phyloP scores from a whole-genome alignment of 2,888 invertebrate species.

The Ochlodes sylvanus region DNA sequence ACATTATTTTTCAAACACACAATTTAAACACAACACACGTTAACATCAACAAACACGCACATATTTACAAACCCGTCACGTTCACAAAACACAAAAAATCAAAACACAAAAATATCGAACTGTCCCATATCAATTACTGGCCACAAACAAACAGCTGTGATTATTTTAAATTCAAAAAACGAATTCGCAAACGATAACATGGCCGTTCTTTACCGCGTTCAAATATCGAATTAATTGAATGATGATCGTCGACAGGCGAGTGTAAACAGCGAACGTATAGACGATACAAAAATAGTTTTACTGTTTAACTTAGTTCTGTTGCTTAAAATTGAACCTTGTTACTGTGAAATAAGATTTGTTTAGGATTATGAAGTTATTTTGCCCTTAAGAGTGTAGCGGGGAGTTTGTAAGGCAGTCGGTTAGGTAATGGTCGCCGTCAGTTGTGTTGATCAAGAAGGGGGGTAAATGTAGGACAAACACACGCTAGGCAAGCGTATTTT shows the following conservation, averaged over 20 bases:
- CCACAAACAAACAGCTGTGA: conserved; percentile 13
- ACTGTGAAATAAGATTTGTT: conserved; percentile 48
- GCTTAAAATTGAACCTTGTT: conserved; percentile 59
- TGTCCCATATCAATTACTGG: conserved; percentile 14
- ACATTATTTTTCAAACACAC: conserved; percentile 57
- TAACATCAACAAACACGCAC: conserved; percentile 21
- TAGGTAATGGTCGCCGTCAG: conserved; percentile 78
- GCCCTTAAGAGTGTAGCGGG: conserved; percentile 53
- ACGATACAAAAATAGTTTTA: conserved; percentile 62
- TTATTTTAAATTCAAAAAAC: conserved; percentile 47
- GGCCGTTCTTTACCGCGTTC: conserved; percentile 70
- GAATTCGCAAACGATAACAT: conserved; percentile 51
- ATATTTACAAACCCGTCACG: conserved; percentile 47
- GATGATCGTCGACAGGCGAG: conserved; percentile 70
- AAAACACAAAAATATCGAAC: conserved; percentile 22
- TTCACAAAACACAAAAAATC: conserved; percentile 39
- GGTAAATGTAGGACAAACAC: conserved; percentile 78
- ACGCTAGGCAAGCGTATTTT: conserved; percentile 54
- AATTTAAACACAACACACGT: conserved; percentile 28
- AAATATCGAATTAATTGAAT: conserved; percentile 80
- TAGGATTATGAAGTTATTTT: conserved; percentile 40
- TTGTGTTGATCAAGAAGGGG: conserved; percentile 71
- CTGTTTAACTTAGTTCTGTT: conserved; percentile 43
- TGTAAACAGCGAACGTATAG: conserved; percentile 71
- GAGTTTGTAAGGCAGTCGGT: conserved; percentile 75